Conservation (phyloP, 2,797 vertebrate genomes). For the Cercopithecus petaurista region DNA sequence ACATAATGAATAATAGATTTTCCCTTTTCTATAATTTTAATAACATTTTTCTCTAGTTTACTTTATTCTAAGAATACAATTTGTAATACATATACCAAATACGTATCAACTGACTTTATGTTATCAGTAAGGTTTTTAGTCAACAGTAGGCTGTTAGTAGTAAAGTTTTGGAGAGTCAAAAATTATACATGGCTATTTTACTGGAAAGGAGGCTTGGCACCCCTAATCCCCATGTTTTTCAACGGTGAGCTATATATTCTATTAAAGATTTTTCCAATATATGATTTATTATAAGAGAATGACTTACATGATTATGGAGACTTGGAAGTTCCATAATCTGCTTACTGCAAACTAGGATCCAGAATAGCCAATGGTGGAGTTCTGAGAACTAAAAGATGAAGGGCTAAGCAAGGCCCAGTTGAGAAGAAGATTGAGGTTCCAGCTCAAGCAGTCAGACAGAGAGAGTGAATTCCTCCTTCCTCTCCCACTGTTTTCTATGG, state of each 20-base stretch:
- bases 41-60: background rate
- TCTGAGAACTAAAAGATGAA: background rate
- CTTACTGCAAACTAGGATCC: background rate
- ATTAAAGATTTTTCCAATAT: background rate
- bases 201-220: background rate
- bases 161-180: background rate
- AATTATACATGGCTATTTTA: background rate
- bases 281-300: background rate
- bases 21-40: background rate
- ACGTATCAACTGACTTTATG: background rate
- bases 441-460: background rate
- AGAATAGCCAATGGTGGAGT: background rate
- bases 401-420: background rate
- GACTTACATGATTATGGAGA: background rate
- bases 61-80: background rate
- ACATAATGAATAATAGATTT: background rate
- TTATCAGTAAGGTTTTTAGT: background rate
- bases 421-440: background rate
- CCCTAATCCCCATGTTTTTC: background rate
- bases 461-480: background rate
- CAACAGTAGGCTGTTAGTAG: background rate
- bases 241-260: background rate
- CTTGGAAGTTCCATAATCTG: background rate
- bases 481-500: background rate
- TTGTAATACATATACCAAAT: background rate